Base-by-base conservation (phyloP, 2,113 vertebrate genomes). In the Rostratula benghalensis region DNA sequence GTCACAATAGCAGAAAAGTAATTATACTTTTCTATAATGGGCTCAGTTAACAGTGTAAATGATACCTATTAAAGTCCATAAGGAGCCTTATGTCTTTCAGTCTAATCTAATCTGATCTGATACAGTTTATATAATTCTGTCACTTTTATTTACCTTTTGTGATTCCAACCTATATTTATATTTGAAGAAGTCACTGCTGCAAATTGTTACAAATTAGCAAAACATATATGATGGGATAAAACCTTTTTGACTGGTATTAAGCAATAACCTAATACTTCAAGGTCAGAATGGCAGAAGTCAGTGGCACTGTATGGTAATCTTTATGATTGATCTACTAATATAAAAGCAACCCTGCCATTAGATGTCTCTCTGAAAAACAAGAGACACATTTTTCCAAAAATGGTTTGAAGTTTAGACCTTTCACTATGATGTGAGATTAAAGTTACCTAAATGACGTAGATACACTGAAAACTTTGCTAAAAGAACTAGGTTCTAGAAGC, bases 311-410 rank as follows among this genome's bases (percentile, higher is more conserved):
- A 89, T 96, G 93, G 97, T 97, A 97, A 95, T 97, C 87, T 97
- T 90, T 94, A 85, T 96, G 97, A 97, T 95, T 97, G 96, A 98
- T 98, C 96, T 96, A 94, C 59, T 41, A 82, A 87, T 61, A 84
- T 8, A 94, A 94, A 94, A 96, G 69, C 89, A 88, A 94, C 37
- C 24, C 73, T 95, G 91, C 96, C 81, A 89, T 97, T 91, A 93
- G n/a, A 97, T 97, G 85, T 97, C 9, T 95, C 61, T 91, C 64
- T 91, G 85, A 19, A 94, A 90, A 90, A 48, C 5, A 87, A 95
- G 31, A 83, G 45, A 78, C 12, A 24, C 3, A 41, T 69, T 78
- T 85, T 96, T 57, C 56, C 10, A 67, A 91, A 93, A 73, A 56
- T 33, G 11, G 28, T 90, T 10, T 92, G 59, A 95, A 92, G 50